Base-by-base conservation (phyloP, 2,113 vertebrate species). In the Scartelaos histophorus region DNA sequence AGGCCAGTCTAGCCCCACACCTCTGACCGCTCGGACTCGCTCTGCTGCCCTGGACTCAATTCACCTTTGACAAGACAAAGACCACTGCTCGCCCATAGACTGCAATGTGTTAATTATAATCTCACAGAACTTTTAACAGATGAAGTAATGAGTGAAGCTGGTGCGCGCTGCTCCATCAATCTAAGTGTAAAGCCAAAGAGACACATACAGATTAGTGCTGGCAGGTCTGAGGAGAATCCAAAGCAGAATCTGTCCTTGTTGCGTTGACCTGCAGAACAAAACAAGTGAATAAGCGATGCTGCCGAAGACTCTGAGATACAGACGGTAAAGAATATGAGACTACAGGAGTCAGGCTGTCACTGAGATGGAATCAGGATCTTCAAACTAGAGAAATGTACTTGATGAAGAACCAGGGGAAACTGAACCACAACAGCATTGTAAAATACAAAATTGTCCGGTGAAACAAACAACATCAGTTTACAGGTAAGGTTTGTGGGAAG, bases 211-310 rank as follows among this genome's bases (percentile, higher is more conserved):
- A 64, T 64, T 64, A 64, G 61, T n/a, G 34, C n/a, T 35, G 29
- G 34, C 61, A 35, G 61, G 34, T 38, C 34, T 19, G 61, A 35
- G 17, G 19, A 74, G 67, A 49, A 65, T 73, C 60, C 56, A 60
- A 35, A 49, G 13, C 61, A 47, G 64, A 70, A 61, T 78, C 76
- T 73, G 86, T 82, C 84, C 86, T 85, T 81, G 84, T 85, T 79
- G 67, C 35, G 74, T 29, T 74, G 76, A 74, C 79, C 84, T 49
- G 79, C 71, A 66, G 76, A 53, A 82, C 73, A 81, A 81, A 85
- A 84, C 79, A 82, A 81, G 71, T 71, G 69, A 82, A 89, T 71
- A 68, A 71, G 82, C 77, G 77, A 83, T 80, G 74, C 35, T 66
- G 74, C 66, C 68, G 47, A 81, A 3, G 71, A 58, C 56, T 58